Evolutionary conservation across 1,140 invertebrate genomes (phyloP).

Genomic region (Drosophila pachea): DNA sequence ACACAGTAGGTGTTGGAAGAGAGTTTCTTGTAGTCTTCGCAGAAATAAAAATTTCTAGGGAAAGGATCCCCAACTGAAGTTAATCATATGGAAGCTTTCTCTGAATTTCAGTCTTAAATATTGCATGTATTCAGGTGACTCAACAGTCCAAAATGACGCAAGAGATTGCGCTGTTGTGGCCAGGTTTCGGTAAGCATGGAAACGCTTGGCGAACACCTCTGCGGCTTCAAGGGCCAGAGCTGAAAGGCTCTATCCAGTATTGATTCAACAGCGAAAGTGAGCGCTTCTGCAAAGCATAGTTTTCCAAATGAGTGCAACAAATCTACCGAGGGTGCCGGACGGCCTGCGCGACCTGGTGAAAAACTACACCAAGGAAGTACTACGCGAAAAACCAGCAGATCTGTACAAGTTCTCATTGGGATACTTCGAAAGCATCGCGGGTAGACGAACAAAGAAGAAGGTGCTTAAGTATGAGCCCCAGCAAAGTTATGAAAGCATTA

Average conservation of each 20-base stretch:
- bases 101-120: background rate
- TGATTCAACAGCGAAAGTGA: slow-evolving; percentile 56
- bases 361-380: slow-evolving; percentile 80
- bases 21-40: background rate
- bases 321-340: slow-evolving; percentile 79
- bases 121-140: slow-evolving; percentile 4
- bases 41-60: background rate
- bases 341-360: slow-evolving; percentile 81
- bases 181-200: slow-evolving; percentile 54
- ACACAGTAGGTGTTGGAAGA: too few relatives aligned
- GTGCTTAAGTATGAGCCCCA: slow-evolving; percentile 50
- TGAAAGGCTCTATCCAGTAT: slow-evolving; percentile 49
- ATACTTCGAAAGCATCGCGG: slow-evolving; percentile 79
- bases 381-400: slow-evolving; percentile 80
- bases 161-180: slow-evolving; percentile 50
- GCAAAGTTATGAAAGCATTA: slow-evolving; percentile 60
- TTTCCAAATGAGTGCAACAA: slow-evolving; percentile 53
- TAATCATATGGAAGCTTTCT: background rate
- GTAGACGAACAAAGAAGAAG: slow-evolving; percentile 63
- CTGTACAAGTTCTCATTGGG: slow-evolving; percentile 80
- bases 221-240: slow-evolving; percentile 37
- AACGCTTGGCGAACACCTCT: slow-evolving; percentile 32
- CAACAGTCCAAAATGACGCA: slow-evolving; percentile 8
- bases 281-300: slow-evolving; percentile 18
- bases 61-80: background rate